A percentile compares a stretch with the other conserved stretches of the same genome.
Conservation (phyloP, 64 coral and sea anemone species). For the Porites lutea region DNA sequence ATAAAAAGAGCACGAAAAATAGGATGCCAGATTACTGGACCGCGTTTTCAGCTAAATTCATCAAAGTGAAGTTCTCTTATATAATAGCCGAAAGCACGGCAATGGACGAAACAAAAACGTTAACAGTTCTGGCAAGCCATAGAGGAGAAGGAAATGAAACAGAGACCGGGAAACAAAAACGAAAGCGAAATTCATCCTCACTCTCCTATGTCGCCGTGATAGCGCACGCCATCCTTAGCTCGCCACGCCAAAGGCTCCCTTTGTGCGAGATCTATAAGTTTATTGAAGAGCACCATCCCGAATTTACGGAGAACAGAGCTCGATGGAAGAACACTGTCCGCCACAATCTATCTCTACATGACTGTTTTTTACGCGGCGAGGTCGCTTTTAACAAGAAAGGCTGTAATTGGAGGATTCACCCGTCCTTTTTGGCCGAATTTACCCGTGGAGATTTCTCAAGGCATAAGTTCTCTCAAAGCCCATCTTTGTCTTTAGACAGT, state of each 20-base stretch:
- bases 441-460: constrained; percentile 39
- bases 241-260: constrained; percentile 27
- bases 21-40: neutral
- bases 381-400: constrained; percentile 29
- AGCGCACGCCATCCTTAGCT: constrained; percentile 46
- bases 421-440: constrained; percentile 22
- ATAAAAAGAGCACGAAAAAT: neutral
- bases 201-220: constrained; percentile 62
- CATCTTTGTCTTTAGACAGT: neutral
- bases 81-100: too few species aligned
- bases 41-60: neutral
- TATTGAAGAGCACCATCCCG: constrained; percentile 37
- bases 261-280: constrained; percentile 58
- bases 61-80: neutral
- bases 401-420: constrained; percentile 65
- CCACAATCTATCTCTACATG: constrained; percentile 71
- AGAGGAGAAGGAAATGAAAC: too few species aligned
- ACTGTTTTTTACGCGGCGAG: constrained; percentile 67
- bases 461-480: constrained; percentile 22
- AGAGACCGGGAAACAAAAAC: neutral
- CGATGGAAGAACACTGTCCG: constrained; percentile 83
- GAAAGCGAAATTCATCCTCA: constrained; percentile 29
- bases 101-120: neutral
- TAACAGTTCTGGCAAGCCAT: neutral
- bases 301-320: constrained; percentile 36